Evolutionary conservation across 2,113 vertebrate species (phyloP).

Genomic region (Notarius lentiginosus): DNA sequence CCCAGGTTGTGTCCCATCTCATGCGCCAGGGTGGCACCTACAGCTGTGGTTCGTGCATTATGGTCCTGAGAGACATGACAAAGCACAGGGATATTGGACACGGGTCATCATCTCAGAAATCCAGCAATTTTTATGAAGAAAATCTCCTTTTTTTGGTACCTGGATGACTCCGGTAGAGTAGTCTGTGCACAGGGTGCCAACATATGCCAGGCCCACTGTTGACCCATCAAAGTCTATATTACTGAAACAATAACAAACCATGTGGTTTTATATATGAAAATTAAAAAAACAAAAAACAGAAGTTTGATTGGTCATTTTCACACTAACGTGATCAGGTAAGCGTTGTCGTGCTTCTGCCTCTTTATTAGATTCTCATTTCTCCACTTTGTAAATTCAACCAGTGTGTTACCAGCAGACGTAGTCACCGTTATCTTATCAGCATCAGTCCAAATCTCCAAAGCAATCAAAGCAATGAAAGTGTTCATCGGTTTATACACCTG

Average conservation of each 20-base stretch:
- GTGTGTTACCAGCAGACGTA: constrained; percentile 59
- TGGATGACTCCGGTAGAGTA: constrained; percentile 72
- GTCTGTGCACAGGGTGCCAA: constrained; percentile 69
- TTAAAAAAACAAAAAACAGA: too few species aligned
- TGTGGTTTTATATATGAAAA: too few species aligned
- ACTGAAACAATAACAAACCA: constrained; percentile 50
- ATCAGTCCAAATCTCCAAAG: constrained; percentile 84
- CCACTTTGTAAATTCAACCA: constrained; percentile 80
- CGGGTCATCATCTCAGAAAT: not conserved
- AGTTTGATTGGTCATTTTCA: too few species aligned
- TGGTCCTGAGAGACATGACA: constrained; percentile 76
- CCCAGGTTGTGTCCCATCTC: constrained; percentile 94
- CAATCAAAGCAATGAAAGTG: constrained; percentile 81
- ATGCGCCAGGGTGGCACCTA: constrained; percentile 87
- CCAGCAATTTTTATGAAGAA: not conserved
- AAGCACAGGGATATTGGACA: not conserved
- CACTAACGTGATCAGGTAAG: constrained; percentile 85
- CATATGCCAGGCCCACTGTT: constrained; percentile 73
- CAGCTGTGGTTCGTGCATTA: constrained; percentile 65
- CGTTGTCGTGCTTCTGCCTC: constrained; percentile 79
- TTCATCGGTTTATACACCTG: constrained; percentile 61
- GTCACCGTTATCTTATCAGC: constrained; percentile 73
- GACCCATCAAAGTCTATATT: constrained; percentile 72
- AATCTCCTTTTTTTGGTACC: constrained; percentile 52
- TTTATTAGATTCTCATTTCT: constrained; percentile 63